Evolutionary conservation across 2,888 invertebrate genomes (phyloP).

Genomic region (Megaustenia siamemsis): DNA sequence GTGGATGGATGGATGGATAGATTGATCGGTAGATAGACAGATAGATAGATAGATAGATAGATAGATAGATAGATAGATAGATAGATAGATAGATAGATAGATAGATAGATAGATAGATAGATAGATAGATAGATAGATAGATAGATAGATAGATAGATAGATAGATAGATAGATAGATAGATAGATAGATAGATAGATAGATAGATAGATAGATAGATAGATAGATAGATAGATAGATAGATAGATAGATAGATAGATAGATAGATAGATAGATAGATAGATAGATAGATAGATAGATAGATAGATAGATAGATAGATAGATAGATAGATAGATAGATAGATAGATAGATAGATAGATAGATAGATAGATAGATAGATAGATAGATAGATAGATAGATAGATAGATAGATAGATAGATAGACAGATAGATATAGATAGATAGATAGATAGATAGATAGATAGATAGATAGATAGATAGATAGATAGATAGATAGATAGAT

Average conservation of each 20-base stretch:
- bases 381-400: background rate
- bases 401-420: constrained; percentile 1
- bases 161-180: constrained; percentile 29
- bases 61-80: background rate
- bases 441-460: background rate
- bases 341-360: constrained; percentile 18
- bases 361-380: constrained; percentile 23
- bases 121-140: constrained; percentile 28
- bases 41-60: background rate
- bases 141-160: background rate
- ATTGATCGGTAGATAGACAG: too few relatives aligned
- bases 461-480: too few relatives aligned
- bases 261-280: background rate
- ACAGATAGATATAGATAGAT: constrained; percentile 7
- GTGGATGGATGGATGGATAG: too few relatives aligned
- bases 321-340: constrained; percentile 9
- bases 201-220: background rate
- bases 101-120: background rate
- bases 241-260: background rate
- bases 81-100: background rate
- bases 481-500: too few relatives aligned
- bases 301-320: constrained; percentile 7
- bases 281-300: constrained; percentile 9
- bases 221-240: constrained; percentile 9
- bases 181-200: constrained; percentile 8